Base-by-base conservation (phyloP, 2,113 vertebrate genomes). In the Penelope pileata region DNA sequence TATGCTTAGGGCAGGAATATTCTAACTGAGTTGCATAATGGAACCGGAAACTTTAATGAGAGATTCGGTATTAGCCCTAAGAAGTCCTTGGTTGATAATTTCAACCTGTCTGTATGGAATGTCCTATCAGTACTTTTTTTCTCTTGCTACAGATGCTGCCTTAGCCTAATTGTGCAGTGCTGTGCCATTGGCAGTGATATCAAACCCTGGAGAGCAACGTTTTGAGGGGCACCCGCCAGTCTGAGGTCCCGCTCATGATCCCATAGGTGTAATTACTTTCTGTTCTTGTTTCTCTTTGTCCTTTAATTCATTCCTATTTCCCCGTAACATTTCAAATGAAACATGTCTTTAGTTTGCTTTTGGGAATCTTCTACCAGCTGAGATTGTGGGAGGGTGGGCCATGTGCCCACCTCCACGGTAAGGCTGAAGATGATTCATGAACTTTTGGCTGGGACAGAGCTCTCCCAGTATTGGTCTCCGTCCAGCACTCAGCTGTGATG, bases 151-250 rank as follows among this genome's bases (percentile, higher is more conserved):
- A 7, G 56, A 17, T 17, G 54, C 15, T 43, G 15, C 12, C 82
- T 56, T 6, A 43, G 2, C 45, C 9, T 15, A 36, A 36, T 36
- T 69, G 29, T 27, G 8, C 7, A 6, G 1, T 0, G 6, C 0
- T 1, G 16, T n/a, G 7, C 12, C 19, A 3, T 9, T 11, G 74
- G 24, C 6, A 38, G 40, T 3, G 34, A 16, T 19, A 13, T 4
- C 11, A 29, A 69, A 38, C 11, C 6, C 47, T 0, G 0, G 47
- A 50, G 8, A 15, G 23, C 22, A 54, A 15, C 3, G 47, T 3
- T 22, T 62, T 14, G 23, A 56, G n/a, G 38, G 43, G 30, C 29
- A 51, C 14, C 29, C 40, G 69, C 29, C 77, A 63, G 3, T 24
- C 60, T 23, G 15, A n/a, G 59, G 9, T 14, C 50, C 69, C 32